Evolutionary conservation across 2,797 vertebrate genomes (phyloP), one percentile per base, ranked within the genome.

Genomic region (Babyrousa celebensis): DNA sequence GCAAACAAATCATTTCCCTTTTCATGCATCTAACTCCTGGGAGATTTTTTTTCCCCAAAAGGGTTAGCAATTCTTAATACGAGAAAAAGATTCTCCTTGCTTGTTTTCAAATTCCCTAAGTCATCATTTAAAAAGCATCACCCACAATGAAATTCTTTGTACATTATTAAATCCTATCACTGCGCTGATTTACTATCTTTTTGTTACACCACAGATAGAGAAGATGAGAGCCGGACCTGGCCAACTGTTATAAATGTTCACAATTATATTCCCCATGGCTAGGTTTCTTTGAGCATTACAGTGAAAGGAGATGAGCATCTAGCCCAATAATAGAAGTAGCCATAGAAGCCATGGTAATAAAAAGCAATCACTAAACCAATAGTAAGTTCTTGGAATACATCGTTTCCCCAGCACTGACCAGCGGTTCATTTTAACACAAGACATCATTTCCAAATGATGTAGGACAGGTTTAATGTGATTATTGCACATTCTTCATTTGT

Each of bases 131-230:
- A 85, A 92, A 94, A 90, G n/a, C 29, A 52, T 90, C 40, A 60
- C 27, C 29, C 72, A 43, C 62, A 87, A 29, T 72, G n/a, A 78
- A 72, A 95, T 85, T 36, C 48, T 97, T 68, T 43, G 54, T 70
- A 43, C 29, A 21, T 92, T 88, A 95, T 96, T 96, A 82, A 71
- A 90, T 79, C 74, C 52, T 92, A 83, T 87, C 58, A 92, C 94
- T 8, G 68, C 52, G 63, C 58, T 94, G 72, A 90, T 95, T 95
- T 85, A 29, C 56, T 62, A 58, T 71, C 60, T 91, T n/a, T 92
- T 93, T 92, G 72, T 82, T 94, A 82, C 12, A 62, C 7, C n/a
- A 89, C 40, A 74, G 67, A 87, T 3, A 48, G 23, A 62, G 32
- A 83, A 79, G 62, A 95, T 71, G 79, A 93, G 60, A 77, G n/a